Conservation (phyloP, 2,888 invertebrate genomes). For the Cabera pusaria region DNA sequence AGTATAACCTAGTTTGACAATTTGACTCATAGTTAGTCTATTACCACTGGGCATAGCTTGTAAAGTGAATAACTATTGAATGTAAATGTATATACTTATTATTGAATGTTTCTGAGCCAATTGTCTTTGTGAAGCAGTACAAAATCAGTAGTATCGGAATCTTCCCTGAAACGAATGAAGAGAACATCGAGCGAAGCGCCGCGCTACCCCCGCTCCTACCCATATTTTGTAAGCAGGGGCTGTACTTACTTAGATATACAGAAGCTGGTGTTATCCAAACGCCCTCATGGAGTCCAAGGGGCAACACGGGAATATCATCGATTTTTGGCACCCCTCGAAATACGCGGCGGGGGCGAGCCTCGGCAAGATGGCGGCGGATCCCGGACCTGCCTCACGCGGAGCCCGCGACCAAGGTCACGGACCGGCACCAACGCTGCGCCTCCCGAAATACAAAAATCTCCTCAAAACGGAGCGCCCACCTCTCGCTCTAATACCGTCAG, state of each 20-base stretch:
- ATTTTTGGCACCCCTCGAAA: conserved; percentile 76
- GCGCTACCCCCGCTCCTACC: conserved; percentile 4
- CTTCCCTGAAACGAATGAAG: too few species aligned
- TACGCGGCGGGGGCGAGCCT: conserved; percentile 64
- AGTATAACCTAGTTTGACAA: too few species aligned
- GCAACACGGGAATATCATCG: conserved; percentile 73
- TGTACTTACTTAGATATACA: conserved; percentile 45
- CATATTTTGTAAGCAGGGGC: conserved; percentile 26
- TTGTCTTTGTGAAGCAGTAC: too few species aligned
- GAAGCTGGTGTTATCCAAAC: conserved; percentile 47
- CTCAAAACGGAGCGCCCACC: conserved; percentile 47
- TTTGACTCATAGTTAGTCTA: too few species aligned
- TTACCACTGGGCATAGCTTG: too few species aligned
- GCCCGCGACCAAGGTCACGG: conserved; percentile 68
- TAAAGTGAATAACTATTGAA: too few species aligned
- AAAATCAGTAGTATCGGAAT: too few species aligned
- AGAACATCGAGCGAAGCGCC: conserved; percentile 1
- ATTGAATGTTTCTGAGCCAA: too few species aligned
- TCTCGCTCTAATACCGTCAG: conserved; percentile 48
- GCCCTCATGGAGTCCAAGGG: conserved; percentile 60
- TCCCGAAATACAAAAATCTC: conserved; percentile 74
- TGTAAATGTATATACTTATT: too few species aligned
- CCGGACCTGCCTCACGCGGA: conserved; percentile 78
- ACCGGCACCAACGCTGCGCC: conserved; percentile 58
- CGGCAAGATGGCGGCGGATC: conserved; percentile 65